Percentiles rank a stretch among this genome's conserved stretches.
Conservation (phyloP, 2,797 vertebrate genomes). For the Hozukius guyotensis region DNA sequence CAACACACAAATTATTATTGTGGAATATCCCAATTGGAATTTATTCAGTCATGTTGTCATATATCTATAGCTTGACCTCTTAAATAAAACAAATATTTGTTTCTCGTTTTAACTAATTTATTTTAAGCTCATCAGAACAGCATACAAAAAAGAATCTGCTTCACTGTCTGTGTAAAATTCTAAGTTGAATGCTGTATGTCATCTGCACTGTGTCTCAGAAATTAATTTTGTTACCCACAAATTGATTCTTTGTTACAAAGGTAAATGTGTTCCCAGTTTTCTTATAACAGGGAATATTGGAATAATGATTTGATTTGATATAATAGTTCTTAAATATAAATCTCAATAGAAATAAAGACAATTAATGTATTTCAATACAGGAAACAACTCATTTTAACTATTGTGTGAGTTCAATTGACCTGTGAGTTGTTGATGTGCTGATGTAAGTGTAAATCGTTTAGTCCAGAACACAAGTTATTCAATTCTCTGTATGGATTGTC, state of each 20-base stretch:
- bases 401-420: not conserved
- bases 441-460: not conserved
- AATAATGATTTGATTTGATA: not conserved
- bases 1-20: not conserved
- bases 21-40: not conserved
- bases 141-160: not conserved
- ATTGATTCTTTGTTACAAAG: conserved; percentile 1
- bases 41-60: not conserved
- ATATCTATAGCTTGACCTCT: not conserved
- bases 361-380: not conserved
- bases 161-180: not conserved
- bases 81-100: not conserved
- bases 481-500: not conserved
- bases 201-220: not conserved
- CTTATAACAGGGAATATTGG: not conserved
- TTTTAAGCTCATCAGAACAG: not conserved
- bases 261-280: not conserved
- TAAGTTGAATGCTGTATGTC: not conserved
- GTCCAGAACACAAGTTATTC: not conserved
- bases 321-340: not conserved
- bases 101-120: not conserved
- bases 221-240: conserved; percentile 9
- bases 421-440: not conserved
- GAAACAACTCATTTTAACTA: not conserved
- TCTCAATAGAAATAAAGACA: not conserved